These are phyloP conservation scores for Colossoma macropomum DNA, from an alignment of 2,113 vertebrate genomes.

Conservation along the genomic window DNA sequence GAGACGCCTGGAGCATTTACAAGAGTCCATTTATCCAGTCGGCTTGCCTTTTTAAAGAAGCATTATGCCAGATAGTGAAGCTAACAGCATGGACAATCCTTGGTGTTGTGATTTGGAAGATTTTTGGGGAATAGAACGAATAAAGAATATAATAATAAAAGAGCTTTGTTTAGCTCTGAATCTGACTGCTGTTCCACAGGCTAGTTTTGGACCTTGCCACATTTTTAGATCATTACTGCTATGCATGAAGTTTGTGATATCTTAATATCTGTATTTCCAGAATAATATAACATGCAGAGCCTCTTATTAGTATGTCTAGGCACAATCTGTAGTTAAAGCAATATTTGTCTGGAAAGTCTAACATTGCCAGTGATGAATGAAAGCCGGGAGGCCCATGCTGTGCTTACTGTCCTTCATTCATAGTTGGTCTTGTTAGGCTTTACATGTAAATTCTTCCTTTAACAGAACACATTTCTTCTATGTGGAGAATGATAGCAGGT, in stretches of 20 bases:
- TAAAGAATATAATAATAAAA: too few species aligned
- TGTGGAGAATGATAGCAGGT: neutral
- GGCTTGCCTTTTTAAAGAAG: constrained; percentile 22
- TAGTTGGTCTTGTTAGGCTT: neutral
- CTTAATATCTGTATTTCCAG: neutral
- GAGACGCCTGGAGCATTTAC: constrained; percentile 13
- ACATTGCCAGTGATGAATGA: neutral
- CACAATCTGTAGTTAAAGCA: neutral
- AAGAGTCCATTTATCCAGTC: constrained; percentile 14
- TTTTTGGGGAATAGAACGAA: neutral
- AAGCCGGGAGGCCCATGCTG: neutral
- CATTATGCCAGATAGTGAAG: neutral
- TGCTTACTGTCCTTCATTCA: neutral
- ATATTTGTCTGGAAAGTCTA: neutral
- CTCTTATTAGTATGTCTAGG: too few species aligned
- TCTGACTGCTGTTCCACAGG: neutral
- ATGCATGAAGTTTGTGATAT: neutral
- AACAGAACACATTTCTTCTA: neutral
- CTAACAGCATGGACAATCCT: neutral
- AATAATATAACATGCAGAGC: neutral
- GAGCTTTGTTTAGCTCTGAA: neutral
- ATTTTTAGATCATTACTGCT: neutral
- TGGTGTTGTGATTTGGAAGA: neutral
- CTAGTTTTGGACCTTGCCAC: neutral
- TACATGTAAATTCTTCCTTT: neutral